Evolutionary conservation across 2,113 vertebrate species (phyloP).

Genomic region (Phaethon lepturus): DNA sequence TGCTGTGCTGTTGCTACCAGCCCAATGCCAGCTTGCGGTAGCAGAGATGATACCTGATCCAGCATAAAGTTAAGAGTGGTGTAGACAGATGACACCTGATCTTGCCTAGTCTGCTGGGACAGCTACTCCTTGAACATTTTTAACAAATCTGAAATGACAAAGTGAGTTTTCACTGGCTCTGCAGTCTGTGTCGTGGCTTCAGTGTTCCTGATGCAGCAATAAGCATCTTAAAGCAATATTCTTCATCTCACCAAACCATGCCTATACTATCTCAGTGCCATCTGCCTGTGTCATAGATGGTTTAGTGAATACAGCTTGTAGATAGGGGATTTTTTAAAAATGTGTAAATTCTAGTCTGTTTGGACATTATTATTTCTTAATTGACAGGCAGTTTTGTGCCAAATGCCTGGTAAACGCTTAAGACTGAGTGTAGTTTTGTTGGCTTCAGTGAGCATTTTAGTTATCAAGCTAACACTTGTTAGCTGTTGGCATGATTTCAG

Average conservation of each 20-base stretch:
- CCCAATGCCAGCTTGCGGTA: constrained; percentile 15
- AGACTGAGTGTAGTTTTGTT: not conserved
- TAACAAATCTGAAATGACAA: constrained; percentile 32
- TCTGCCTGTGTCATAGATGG: not conserved
- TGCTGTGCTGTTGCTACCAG: constrained; percentile 15
- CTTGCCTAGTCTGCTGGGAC: not conserved
- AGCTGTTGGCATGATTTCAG: not conserved
- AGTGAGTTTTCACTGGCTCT: not conserved
- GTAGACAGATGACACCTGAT: constrained; percentile 51
- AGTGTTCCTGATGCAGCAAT: not conserved
- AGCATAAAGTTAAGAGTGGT: not conserved
- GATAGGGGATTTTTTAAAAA: not conserved
- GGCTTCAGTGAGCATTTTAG: not conserved
- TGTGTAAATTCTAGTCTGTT: constrained; percentile 26
- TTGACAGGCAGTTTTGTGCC: constrained; percentile 15
- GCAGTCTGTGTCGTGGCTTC: not conserved
- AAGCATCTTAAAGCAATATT: not conserved
- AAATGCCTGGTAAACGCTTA: not conserved
- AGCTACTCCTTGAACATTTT: constrained; percentile 24
- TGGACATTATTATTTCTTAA: constrained; percentile 41
- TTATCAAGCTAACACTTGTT: not conserved
- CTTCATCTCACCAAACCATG: not conserved
- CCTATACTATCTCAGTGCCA: not conserved
- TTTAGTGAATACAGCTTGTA: not conserved
- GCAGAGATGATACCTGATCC: constrained; percentile 30